A percentile compares a stretch with the other conserved stretches of the same genome.
Conservation (phyloP, 2,797 vertebrate genomes). For the Selene dorsalis region DNA sequence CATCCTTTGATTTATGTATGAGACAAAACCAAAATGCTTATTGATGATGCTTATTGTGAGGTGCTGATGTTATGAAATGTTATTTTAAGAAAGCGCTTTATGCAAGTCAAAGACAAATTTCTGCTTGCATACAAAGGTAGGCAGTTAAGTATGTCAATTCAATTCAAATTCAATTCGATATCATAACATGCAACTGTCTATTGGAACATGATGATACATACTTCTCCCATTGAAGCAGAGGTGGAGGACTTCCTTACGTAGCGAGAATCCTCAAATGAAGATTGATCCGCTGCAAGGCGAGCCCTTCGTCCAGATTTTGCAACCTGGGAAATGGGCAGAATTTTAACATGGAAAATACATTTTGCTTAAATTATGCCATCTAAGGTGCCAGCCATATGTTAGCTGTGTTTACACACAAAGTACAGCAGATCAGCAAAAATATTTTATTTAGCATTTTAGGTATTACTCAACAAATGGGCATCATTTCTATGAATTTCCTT, state of each 20-base stretch:
- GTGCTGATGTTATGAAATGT: too few species aligned
- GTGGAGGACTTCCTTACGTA: slow-evolving; percentile 82
- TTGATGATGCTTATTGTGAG: slow-evolving; percentile 33
- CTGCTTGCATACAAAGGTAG: too few species aligned
- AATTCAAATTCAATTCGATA: too few species aligned
- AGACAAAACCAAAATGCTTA: slow-evolving; percentile 66
- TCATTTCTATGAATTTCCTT: too few species aligned
- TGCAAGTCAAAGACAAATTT: too few species aligned
- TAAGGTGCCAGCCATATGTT: slow-evolving; percentile 32
- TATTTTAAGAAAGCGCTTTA: too few species aligned
- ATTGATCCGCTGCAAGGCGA: slow-evolving; percentile 82
- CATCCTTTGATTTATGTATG: slow-evolving; percentile 75
- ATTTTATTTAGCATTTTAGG: too few species aligned
- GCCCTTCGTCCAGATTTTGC: slow-evolving; percentile 89
- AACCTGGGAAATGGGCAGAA: slow-evolving; percentile 74
- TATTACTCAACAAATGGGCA: too few species aligned
- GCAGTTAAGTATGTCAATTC: too few species aligned
- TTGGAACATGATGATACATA: slow-evolving; percentile 57
- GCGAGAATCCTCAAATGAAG: slow-evolving; percentile 81
- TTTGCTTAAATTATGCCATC: neutral
- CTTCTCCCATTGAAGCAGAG: slow-evolving; percentile 84
- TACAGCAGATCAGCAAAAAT: neutral
- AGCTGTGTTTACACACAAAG: slow-evolving; percentile 20
- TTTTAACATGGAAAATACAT: slow-evolving; percentile 31
- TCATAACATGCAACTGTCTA: slow-evolving; percentile 13